phyloP scores from a whole-genome alignment of 2,113 vertebrate genomes.

The Peucedramus taeniatus region DNA sequence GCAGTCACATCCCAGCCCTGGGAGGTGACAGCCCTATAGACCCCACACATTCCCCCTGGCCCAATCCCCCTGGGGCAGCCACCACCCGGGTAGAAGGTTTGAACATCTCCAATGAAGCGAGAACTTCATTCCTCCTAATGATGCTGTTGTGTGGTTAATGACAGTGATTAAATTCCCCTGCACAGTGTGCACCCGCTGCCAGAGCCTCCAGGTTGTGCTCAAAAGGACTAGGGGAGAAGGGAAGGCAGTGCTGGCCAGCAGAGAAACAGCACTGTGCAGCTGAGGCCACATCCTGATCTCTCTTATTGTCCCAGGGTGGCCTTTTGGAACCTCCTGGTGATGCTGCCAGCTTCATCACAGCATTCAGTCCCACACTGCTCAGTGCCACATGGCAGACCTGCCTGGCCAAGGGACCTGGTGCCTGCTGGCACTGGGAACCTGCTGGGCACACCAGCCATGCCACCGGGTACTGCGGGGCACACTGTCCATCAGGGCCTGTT shows the following conservation, averaged over 20 bases:
- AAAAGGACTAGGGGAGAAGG: conserved; percentile 16
- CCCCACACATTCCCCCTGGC: background rate
- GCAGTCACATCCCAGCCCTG: background rate
- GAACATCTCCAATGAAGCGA: conserved; percentile 42
- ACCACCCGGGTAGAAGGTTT: background rate
- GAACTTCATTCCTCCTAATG: conserved; percentile 58
- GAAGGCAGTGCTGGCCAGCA: rapidly evolving
- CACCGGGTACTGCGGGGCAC: rapidly evolving
- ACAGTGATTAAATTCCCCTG: conserved; percentile 54
- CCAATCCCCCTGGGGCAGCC: rapidly evolving
- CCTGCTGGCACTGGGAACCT: background rate
- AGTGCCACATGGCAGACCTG: background rate
- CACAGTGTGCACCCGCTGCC: background rate
- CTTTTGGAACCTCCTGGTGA: background rate
- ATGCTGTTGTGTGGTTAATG: conserved; percentile 53
- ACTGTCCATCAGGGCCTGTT: background rate
- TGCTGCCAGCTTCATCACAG: background rate
- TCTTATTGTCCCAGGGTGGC: background rate
- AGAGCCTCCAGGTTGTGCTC: background rate
- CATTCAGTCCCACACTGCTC: background rate
- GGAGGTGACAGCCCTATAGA: background rate
- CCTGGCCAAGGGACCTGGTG: background rate
- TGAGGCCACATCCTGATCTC: background rate
- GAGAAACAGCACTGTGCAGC: rapidly evolving
- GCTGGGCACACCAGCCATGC: background rate